Evolutionary conservation across 2,888 invertebrate genomes (phyloP), one percentile per base, ranked within the genome.

Genomic region (Cantharis rufa): DNA sequence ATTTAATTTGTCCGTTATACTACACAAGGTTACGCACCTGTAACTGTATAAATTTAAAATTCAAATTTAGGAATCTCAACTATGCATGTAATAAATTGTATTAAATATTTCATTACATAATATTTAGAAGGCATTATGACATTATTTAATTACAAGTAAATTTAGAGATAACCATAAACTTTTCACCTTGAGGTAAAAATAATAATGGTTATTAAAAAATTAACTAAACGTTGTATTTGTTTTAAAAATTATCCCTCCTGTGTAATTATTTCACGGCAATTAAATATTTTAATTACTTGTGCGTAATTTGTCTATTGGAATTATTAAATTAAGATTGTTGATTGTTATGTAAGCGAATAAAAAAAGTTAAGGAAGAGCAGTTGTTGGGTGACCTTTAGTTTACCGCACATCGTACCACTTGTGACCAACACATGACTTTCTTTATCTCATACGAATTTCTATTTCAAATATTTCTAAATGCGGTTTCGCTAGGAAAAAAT

Each of bases 1-100:
- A 70, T 76, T 24, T 28, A 62, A 73, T 69, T 62, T 71, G 28
- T 69, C 76, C 76, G 76, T 77, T 77, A 77, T 15, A 15, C 48
- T n/a, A n/a, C 18, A 48, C 76, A 77, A 73, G 76, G 76, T 77
- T 71, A 77, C 73, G 27, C 76, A 77, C 76, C 76, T 77, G 70
- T 73, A 73, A 77, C 76, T 70, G 76, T 77, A 66, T 66, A 66
- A 66, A 66, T 21, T 48, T 48, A n/a, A 48, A n/a, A 48, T 48
- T 48, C n/a, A 48, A 48, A 48, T 48, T 32, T 48, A 48, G 48
- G 48, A 48, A 48, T 48, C 48, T 48, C n/a, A 48, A 48, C 48
- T 48, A 48, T 48, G 24, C 24, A 9, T 24, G 48, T n/a, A n/a
- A 48, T 48, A 48, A 48, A 48, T 48, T 48, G n/a, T 48, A 48